Evolutionary conservation across 2,888 invertebrate genomes (phyloP), one percentile per base, ranked within the genome.

Genomic region (Glaucopsyche alexis): DNA sequence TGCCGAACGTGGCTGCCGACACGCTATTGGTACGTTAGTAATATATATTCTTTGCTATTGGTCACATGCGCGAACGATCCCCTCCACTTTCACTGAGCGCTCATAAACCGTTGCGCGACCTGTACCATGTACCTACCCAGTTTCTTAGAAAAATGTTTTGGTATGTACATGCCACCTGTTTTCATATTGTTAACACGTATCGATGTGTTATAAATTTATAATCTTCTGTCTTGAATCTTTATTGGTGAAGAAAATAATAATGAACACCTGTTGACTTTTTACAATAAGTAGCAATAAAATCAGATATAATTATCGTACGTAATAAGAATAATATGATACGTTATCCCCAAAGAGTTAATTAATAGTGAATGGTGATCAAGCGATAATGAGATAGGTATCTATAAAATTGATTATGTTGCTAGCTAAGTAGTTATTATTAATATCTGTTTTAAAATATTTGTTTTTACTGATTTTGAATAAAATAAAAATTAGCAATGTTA

Each of bases 301-400:
- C 55, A 55, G 55, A 55, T 55, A 55, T 19, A 16, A 42, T 7
- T 42, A 42, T 29, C 7, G 42, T 6, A 42, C 7, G 42, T 42
- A 42, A 7, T 55, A 55, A 19, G 19, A 55, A 9, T 16, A 19
- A 52, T 19, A 55, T 55, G 19, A 19, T 55, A 19, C 55, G 19
- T 19, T 52, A 55, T 55, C 55, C 55, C 55, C 55, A 55, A 55
- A 2, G 19, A 55, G 55, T 55, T 19, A 55, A 55, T 55, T 55
- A 55, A 55, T 19, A 11, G 29, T 29, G 29, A 29, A 29, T 2
- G 4, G 52, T 55, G 55, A 55, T 55, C 55, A 5, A 19, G 19
- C 19, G 19, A 19, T 55, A 55, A 49, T 14, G 4, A 9, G 9
- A 19, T 8, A 52, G 2, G 1, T 55, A 55, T 55, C 50, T 16